Evolutionary conservation across 1,140 invertebrate species (phyloP).

Genomic region (Caenorhabditis brenneri): DNA sequence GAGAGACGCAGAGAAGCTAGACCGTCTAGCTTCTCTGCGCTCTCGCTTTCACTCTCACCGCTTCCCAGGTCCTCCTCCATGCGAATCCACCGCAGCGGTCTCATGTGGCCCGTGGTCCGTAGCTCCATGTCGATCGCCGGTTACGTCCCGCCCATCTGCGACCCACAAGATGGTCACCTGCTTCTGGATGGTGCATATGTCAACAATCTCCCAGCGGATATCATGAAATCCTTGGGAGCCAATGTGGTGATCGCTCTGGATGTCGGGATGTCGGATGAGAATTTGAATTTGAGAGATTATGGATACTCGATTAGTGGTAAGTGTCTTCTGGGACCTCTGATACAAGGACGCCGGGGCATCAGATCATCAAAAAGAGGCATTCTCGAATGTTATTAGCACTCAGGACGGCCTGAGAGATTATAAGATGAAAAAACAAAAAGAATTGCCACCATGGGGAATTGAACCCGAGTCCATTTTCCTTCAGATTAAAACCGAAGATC

Average conservation of each 20-base stretch:
- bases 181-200: constrained; percentile 99
- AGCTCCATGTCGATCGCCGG: constrained; percentile 98
- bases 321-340: no score
- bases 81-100: constrained; percentile 77
- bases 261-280: constrained; percentile 90
- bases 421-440: no score
- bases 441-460: no score
- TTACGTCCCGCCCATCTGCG: constrained; percentile 96
- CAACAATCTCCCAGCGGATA: constrained; percentile 95
- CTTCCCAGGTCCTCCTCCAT: constrained; percentile 73
- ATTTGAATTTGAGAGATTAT: constrained; percentile 94
- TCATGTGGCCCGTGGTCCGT: constrained; percentile 95
- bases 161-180: constrained; percentile 94
- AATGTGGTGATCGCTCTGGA: constrained; percentile 95
- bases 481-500: no score
- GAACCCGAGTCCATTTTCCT: no score
- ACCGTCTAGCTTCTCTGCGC: no score
- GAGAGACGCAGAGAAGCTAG: no score
- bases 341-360: no score
- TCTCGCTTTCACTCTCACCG: no score
- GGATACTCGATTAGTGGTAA: constrained; percentile 90
- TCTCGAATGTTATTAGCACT: no score
- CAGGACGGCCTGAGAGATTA: no score
- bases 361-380: no score
- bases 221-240: constrained; percentile 77